These are phyloP conservation scores for Mormyrus iriodes DNA, from an alignment of 2,113 vertebrate genomes.

Conservation along the genomic window DNA sequence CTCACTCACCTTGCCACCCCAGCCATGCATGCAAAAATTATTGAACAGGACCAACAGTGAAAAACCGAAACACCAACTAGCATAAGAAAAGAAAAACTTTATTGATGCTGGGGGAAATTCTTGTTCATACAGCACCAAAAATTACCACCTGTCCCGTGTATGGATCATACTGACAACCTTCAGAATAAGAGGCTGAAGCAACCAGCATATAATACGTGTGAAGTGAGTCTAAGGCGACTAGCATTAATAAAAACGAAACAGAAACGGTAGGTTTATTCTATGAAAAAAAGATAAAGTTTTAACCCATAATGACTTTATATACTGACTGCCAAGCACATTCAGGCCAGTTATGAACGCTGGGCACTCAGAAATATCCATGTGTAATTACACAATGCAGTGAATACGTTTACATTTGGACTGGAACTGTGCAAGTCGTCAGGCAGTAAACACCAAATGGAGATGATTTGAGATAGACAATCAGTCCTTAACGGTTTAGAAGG, in stretches of 20 bases:
- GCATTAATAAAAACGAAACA: background rate
- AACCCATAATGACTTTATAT: background rate
- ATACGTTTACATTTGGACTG: slow-evolving; percentile 84
- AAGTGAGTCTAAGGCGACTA: background rate
- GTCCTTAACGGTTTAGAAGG: slow-evolving; percentile 76
- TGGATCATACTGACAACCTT: background rate
- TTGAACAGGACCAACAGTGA: background rate
- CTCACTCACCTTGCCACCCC: background rate
- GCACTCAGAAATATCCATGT: slow-evolving; percentile 55
- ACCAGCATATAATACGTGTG: too few species aligned
- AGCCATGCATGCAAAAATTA: background rate
- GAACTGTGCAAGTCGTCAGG: slow-evolving; percentile 75
- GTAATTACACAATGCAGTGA: slow-evolving; percentile 73
- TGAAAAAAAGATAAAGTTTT: background rate
- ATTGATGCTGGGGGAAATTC: background rate
- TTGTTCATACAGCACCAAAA: background rate
- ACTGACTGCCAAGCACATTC: slow-evolving; percentile 1
- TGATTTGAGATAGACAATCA: slow-evolving; percentile 86
- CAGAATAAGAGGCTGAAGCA: background rate
- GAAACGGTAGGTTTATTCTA: background rate
- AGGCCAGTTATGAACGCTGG: slow-evolving; percentile 41
- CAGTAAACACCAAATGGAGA: slow-evolving; percentile 75
- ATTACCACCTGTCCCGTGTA: background rate
- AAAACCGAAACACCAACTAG: background rate
- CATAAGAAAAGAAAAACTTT: background rate